Base-by-base conservation (phyloP, 2,888 invertebrate genomes). In the Octonoba sinensis region DNA sequence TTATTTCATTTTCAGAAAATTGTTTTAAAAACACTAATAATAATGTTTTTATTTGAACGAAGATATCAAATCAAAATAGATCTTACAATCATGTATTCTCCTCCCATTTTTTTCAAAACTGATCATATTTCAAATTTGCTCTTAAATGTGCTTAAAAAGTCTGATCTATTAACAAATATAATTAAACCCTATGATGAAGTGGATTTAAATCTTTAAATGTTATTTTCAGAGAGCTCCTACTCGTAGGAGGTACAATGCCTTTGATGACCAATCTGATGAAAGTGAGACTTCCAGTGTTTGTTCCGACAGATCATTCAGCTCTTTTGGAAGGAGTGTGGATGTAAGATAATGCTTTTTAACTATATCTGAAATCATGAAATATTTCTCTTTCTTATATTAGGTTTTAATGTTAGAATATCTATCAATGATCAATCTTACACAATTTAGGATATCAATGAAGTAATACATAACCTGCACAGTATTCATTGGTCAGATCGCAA, bases 201-300 rank as follows among this genome's bases (percentile, higher is more conserved):
- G 8, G 1, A 36, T 11, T 36, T 1, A 36, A 36, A 36, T 8
- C 6, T 11, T 11, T 36, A 6, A 36, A 36, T 36, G 15, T 18
- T 3, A 3, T 18, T 54, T 76, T 84, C 56, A 87, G 79, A 84
- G 81, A 65, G 65, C 84, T 54, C 85, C 77, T 24, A 83, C 83
- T 85, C 66, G 81, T 51, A 82, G 83, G 60, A 75, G 84, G 16
- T 86, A 82, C 69, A 85, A 84, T 77, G 79, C 84, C 15, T 86
- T 85, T 81, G 85, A 86, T 51, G 86, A 96, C 87, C 93, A 93
- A 87, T 93, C 93, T 16, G 94, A 94, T 86, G 96, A 96, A 87
- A 96, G 96, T 12, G 97, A 98, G 89, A 97, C 96, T 0, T 97
- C 97, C 65, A 97, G 96, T 87, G 94, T 98, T 15, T 97, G 97